Evolutionary conservation across 1,140 invertebrate genomes (phyloP).

Genomic region (Drosophila bifasciata): DNA sequence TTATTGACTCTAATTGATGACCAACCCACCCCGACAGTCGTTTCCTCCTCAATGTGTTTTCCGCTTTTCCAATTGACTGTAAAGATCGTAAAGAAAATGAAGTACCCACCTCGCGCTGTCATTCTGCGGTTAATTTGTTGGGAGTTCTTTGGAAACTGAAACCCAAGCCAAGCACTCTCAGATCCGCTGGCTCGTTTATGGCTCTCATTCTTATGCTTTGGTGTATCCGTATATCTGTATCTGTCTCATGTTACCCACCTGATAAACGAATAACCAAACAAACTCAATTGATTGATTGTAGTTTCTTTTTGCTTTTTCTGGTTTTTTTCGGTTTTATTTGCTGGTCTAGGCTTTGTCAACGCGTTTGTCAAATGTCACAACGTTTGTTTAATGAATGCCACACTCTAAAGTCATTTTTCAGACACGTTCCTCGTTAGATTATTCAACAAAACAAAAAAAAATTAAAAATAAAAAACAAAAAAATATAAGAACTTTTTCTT

Average conservation of each 20-base stretch:
- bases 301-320: constrained; percentile 33
- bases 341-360: constrained; percentile 36
- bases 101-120: constrained; percentile 1
- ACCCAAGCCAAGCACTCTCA: no score
- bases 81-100: constrained; percentile 36
- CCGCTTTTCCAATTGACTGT: constrained; percentile 19
- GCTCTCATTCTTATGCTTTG: not conserved
- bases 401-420: constrained; percentile 22
- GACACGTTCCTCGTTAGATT: constrained; percentile 13
- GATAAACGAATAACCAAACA: constrained; percentile 34
- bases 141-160: no score
- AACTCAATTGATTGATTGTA: constrained; percentile 43
- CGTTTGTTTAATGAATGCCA: constrained; percentile 27
- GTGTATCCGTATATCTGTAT: constrained; percentile 8
- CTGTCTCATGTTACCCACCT: constrained; percentile 6
- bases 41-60: constrained; percentile 32
- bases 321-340: constrained; percentile 47
- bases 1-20: constrained; percentile 45
- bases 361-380: constrained; percentile 66
- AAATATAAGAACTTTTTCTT: no score
- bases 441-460: not conserved
- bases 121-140: no score
- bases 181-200: constrained; percentile 14
- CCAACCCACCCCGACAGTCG: constrained; percentile 12
- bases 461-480: not conserved